Evolutionary conservation across 2,797 vertebrate genomes (phyloP).

Genomic region (Helicolenus hilgendorfi): DNA sequence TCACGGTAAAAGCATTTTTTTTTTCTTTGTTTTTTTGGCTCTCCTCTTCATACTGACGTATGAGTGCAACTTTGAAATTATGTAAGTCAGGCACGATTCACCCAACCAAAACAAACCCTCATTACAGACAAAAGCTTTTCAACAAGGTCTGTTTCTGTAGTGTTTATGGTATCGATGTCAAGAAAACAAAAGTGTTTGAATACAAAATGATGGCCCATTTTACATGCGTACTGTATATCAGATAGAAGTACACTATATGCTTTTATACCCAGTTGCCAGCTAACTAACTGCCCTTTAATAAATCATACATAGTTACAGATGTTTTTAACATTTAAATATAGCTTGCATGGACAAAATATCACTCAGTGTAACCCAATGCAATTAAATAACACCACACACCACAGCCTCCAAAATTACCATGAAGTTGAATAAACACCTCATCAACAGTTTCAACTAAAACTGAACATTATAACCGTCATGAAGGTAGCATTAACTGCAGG

Average conservation of each 20-base stretch:
- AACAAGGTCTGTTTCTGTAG: constrained; percentile 21
- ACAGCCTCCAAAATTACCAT: background rate
- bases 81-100: constrained; percentile 74
- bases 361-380: background rate
- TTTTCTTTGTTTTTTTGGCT: constrained; percentile 29
- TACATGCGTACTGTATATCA: background rate
- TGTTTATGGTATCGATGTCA: constrained; percentile 7
- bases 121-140: constrained; percentile 56
- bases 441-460: background rate
- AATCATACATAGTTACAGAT: background rate
- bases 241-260: background rate
- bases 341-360: background rate
- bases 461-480: background rate
- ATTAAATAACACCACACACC: background rate
- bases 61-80: constrained; percentile 63
- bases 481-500: background rate
- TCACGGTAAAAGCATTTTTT: constrained; percentile 40
- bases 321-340: background rate
- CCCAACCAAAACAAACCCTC: constrained; percentile 65
- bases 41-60: constrained; percentile 50
- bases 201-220: background rate
- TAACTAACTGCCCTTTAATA: background rate
- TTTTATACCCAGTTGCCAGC: background rate
- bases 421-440: background rate
- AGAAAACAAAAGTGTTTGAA: constrained; percentile 35